Conservation (phyloP, 2,888 invertebrate species). For the Listrodromus nycthemerus region DNA sequence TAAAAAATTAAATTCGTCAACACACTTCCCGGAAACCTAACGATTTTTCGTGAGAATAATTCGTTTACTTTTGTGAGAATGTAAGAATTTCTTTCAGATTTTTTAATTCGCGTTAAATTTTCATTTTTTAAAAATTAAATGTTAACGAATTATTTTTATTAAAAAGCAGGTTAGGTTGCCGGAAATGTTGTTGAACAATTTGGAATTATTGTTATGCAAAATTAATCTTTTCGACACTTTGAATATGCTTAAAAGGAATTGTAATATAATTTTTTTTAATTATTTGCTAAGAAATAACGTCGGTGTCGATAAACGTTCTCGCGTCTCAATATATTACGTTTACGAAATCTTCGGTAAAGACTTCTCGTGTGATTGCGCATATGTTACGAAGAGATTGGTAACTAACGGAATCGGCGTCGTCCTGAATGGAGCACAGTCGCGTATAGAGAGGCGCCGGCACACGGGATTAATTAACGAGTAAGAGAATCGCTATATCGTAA, state of each 20-base stretch:
- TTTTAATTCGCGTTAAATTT: too few species aligned
- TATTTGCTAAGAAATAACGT: background rate
- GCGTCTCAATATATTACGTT: background rate
- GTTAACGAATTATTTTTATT: too few species aligned
- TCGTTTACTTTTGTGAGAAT: too few species aligned
- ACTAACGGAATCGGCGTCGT: constrained; percentile 58
- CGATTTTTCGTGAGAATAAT: too few species aligned
- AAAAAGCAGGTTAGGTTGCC: too few species aligned
- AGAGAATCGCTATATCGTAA: constrained; percentile 56
- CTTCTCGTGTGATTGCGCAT: constrained; percentile 27
- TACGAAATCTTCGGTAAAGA: constrained; percentile 10
- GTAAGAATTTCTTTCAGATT: too few species aligned
- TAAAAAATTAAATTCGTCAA: too few species aligned
- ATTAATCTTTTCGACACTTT: too few species aligned
- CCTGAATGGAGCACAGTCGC: constrained; percentile 28
- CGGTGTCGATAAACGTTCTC: background rate
- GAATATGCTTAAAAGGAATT: background rate
- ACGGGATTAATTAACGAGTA: constrained; percentile 49
- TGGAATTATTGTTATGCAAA: too few species aligned
- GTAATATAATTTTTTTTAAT: background rate
- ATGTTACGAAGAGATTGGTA: constrained; percentile 36
- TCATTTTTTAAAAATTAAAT: too few species aligned
- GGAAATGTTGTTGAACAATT: too few species aligned
- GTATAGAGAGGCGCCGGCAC: constrained; percentile 40
- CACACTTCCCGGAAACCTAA: too few species aligned